Conservation (phyloP, 2,113 vertebrate genomes). For the Sclerurus mexicanus region DNA sequence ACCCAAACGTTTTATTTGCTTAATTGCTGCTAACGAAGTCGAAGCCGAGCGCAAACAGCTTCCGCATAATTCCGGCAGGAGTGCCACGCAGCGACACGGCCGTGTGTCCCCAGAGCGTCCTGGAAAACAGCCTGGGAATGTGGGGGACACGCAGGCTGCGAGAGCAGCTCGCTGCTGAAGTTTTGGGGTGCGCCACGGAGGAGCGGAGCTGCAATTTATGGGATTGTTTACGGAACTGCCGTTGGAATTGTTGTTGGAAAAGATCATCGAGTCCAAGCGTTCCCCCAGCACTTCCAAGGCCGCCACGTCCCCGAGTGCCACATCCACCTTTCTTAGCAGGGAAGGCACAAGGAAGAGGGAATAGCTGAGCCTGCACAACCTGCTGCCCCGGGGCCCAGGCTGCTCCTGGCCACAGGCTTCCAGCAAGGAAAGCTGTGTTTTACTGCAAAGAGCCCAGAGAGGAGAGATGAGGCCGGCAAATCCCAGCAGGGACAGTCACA, state of each 20-base stretch:
- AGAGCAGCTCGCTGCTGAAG: rapidly evolving
- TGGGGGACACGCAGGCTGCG: too few species aligned
- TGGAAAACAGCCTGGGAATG: neutral
- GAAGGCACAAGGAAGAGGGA: neutral
- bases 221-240: neutral
- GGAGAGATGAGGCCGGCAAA: neutral
- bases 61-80: neutral
- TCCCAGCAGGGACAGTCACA: neutral
- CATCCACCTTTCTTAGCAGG: neutral
- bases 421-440: neutral
- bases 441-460: neutral
- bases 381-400: neutral
- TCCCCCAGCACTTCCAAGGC: neutral
- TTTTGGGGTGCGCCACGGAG: neutral
- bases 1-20: neutral
- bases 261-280: neutral
- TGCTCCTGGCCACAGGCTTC: rapidly evolving
- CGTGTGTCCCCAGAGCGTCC: neutral
- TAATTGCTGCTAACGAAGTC: neutral
- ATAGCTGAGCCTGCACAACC: neutral
- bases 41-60: neutral
- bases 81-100: neutral
- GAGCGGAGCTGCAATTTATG: rapidly evolving
- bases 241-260: too few species aligned
- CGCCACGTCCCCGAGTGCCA: neutral